phyloP scores from a whole-genome alignment of 2,888 invertebrate genomes.

The Bellardia pandia region DNA sequence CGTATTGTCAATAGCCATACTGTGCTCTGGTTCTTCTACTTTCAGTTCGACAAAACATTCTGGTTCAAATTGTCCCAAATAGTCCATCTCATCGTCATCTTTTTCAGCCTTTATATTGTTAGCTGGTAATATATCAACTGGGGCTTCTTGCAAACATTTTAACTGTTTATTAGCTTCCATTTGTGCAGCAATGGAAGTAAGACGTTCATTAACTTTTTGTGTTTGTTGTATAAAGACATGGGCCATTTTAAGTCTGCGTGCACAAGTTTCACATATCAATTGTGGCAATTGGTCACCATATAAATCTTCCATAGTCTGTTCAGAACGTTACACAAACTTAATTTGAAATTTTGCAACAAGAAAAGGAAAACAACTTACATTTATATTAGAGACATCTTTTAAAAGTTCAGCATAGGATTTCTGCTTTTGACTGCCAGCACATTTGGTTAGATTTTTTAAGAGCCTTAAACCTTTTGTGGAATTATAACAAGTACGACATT shows the following conservation, averaged over 20 bases:
- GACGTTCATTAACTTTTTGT: constrained; percentile 28
- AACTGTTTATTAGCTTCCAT: constrained; percentile 9
- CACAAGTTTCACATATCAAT: constrained; percentile 58
- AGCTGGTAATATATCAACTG: constrained; percentile 31
- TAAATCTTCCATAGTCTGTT: constrained; percentile 45
- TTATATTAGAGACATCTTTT: constrained; percentile 58
- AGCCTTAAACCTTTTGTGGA: constrained; percentile 52
- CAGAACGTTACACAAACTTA: not conserved
- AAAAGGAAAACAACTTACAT: constrained; percentile 46
- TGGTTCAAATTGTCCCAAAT: constrained; percentile 36
- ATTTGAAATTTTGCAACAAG: not conserved
- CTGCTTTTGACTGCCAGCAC: constrained; percentile 25
- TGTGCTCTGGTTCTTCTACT: constrained; percentile 33
- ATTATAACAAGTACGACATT: constrained; percentile 67
- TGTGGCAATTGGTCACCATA: constrained; percentile 46
- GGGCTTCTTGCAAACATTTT: constrained; percentile 40
- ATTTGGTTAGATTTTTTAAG: constrained; percentile 51
- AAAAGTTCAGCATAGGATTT: constrained; percentile 63
- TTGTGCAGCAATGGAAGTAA: constrained; percentile 15
- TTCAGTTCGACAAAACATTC: constrained; percentile 55
- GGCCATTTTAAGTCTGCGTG: constrained; percentile 53
- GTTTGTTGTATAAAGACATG: constrained; percentile 62
- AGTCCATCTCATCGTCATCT: constrained; percentile 32
- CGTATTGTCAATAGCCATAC: not conserved
- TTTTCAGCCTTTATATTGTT: constrained; percentile 45